These are phyloP conservation scores for Sus cebifrons DNA, from an alignment of 2,797 vertebrate species.

Conservation along the genomic window DNA sequence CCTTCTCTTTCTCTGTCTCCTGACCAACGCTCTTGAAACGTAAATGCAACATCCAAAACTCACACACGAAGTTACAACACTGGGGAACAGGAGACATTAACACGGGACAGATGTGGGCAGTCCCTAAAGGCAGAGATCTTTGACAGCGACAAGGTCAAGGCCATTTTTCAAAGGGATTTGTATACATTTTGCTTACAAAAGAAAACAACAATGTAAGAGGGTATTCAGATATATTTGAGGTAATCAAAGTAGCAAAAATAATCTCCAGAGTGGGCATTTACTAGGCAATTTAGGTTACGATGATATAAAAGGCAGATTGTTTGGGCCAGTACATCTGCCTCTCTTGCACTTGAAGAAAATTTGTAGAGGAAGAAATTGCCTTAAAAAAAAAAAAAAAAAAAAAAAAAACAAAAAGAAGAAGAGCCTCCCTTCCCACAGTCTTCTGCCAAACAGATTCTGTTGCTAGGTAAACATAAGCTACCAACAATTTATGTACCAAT, in stretches of 20 bases:
- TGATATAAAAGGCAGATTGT: conserved; percentile 73
- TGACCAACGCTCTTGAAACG: conserved; percentile 23
- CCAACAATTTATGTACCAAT: conserved; percentile 82
- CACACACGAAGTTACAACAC: conserved; percentile 17
- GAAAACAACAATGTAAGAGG: conserved; percentile 70
- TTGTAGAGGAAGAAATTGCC: conserved; percentile 68
- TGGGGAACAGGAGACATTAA: conserved; percentile 65
- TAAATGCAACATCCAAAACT: conserved; percentile 62
- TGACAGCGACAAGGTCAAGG: conserved; percentile 66
- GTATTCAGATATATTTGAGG: conserved; percentile 65
- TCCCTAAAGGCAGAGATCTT: conserved; percentile 45
- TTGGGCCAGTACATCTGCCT: conserved; percentile 40
- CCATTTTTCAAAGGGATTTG: conserved; percentile 70
- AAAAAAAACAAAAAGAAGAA: not conserved
- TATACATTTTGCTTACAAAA: conserved; percentile 65
- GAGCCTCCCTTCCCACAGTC: conserved; percentile 75
- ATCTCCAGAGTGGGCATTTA: conserved; percentile 69
- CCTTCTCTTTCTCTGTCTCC: conserved; percentile 7
- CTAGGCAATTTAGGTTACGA: conserved; percentile 70
- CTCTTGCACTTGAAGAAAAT: conserved; percentile 71
- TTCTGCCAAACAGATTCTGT: conserved; percentile 84
- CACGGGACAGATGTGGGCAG: conserved; percentile 14
- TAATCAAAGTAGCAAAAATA: conserved; percentile 74
- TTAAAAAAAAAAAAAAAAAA: not conserved
- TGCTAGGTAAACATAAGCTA: conserved; percentile 86